Conservation (phyloP, 2,888 invertebrate genomes). For the Catonia carolina region DNA sequence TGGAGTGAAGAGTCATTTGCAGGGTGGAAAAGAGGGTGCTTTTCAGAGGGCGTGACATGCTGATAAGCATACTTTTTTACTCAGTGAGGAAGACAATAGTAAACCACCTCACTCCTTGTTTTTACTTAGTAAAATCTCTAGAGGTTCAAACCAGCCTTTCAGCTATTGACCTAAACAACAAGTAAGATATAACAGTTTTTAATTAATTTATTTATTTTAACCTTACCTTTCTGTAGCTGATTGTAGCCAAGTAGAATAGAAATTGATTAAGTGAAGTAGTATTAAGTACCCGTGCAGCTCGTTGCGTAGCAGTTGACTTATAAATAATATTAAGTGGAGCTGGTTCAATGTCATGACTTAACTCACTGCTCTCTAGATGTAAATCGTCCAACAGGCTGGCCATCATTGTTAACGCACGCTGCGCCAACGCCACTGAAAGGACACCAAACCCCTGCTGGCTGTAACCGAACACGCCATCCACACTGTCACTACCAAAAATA, state of each 20-base stretch:
- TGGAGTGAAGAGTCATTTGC: too few species aligned
- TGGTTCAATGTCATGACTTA: constrained; percentile 40
- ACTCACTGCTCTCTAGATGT: constrained; percentile 59
- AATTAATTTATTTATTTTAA: not conserved
- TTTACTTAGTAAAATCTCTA: too few species aligned
- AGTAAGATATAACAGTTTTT: too few species aligned
- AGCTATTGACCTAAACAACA: too few species aligned
- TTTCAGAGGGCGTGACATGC: too few species aligned
- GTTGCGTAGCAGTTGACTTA: constrained; percentile 59
- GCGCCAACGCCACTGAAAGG: constrained; percentile 81
- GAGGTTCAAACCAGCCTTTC: too few species aligned
- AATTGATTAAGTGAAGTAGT: constrained; percentile 71
- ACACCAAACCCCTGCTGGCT: constrained; percentile 85
- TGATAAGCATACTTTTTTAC: too few species aligned
- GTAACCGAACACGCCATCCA: constrained; percentile 28
- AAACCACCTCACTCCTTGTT: too few species aligned
- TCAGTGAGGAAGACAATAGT: too few species aligned
- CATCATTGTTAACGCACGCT: constrained; percentile 71
- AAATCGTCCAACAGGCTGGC: constrained; percentile 69
- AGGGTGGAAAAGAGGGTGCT: too few species aligned
- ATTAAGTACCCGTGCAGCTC: constrained; percentile 62
- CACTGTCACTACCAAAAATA: too few species aligned
- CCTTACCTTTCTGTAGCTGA: constrained; percentile 74
- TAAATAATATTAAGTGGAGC: constrained; percentile 58
- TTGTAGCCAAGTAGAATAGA: constrained; percentile 81